A percentile compares a stretch with the other conserved stretches of the same genome.
Evolutionary conservation across 2,797 vertebrate species (phyloP).

Genomic region (Leuciscus waleckii): DNA sequence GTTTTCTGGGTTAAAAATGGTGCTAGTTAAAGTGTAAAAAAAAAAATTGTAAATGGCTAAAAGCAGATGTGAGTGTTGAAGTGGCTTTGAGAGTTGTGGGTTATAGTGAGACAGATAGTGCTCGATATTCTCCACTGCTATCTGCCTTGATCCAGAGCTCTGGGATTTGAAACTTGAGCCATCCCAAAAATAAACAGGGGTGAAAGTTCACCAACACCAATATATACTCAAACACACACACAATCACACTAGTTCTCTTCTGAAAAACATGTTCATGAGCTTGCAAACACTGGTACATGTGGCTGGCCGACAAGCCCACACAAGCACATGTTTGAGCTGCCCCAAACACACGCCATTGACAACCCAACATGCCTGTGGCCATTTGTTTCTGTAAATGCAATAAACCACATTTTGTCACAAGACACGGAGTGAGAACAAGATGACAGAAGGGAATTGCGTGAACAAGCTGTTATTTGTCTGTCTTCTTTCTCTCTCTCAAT

Average conservation of each 20-base stretch:
- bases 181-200: slow-evolving; percentile 75
- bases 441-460: background rate
- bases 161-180: slow-evolving; percentile 73
- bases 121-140: slow-evolving; percentile 53
- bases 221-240: slow-evolving; percentile 10
- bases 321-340: slow-evolving; percentile 17
- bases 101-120: slow-evolving; percentile 33
- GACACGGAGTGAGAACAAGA: slow-evolving; percentile 29
- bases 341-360: slow-evolving; percentile 29
- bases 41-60: background rate
- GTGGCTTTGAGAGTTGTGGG: slow-evolving; percentile 27
- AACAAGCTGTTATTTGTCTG: slow-evolving; percentile 39
- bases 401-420: slow-evolving; percentile 42
- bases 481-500: background rate
- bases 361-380: slow-evolving; percentile 31
- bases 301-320: slow-evolving; percentile 33
- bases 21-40: background rate
- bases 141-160: slow-evolving; percentile 66
- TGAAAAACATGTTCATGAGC: background rate
- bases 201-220: slow-evolving; percentile 63
- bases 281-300: slow-evolving; percentile 48
- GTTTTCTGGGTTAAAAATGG: slow-evolving; percentile 4
- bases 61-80: background rate
- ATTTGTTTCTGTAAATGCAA: slow-evolving; percentile 28
- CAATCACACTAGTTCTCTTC: slow-evolving; percentile 9